phyloP scores from a whole-genome alignment of 2,797 vertebrate genomes.

The Poecilia velifera region DNA sequence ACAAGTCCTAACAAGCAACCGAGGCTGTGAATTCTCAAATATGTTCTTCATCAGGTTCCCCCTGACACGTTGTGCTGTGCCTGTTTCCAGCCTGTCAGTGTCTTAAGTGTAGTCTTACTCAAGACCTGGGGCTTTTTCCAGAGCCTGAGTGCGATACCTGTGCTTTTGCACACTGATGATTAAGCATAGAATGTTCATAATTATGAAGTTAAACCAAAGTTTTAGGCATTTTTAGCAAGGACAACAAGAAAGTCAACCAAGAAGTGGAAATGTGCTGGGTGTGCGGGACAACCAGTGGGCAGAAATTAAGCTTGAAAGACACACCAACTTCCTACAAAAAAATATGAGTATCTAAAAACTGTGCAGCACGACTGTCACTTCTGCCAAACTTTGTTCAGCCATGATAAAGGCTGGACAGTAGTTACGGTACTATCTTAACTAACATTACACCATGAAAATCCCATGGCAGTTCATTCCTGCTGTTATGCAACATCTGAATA shows the following conservation, averaged over 20 bases:
- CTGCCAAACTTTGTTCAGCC: neutral
- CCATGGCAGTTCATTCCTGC: neutral
- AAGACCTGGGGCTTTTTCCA: constrained; percentile 24
- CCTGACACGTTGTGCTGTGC: constrained; percentile 14
- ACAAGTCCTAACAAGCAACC: constrained; percentile 60
- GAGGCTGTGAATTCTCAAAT: constrained; percentile 44
- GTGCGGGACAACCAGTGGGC: neutral
- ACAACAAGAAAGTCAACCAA: neutral
- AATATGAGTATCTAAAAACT: neutral
- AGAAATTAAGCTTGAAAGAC: neutral
- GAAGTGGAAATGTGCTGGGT: neutral
- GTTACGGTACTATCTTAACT: neutral
- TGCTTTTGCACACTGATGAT: neutral
- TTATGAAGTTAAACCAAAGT: neutral
- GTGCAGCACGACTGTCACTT: neutral
- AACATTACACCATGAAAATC: neutral
- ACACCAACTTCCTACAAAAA: neutral
- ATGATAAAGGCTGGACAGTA: neutral
- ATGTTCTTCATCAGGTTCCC: constrained; percentile 32
- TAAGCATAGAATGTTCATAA: neutral
- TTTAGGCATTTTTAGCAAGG: neutral
- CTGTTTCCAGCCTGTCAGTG: neutral
- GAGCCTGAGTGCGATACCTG: neutral
- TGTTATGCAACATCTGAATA: neutral
- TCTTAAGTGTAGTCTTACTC: constrained; percentile 27